A percentile compares a stretch with the other conserved stretches of the same genome.
Evolutionary conservation across 2,888 invertebrate species (phyloP).

Genomic region (Eubasilissa splendida): DNA sequence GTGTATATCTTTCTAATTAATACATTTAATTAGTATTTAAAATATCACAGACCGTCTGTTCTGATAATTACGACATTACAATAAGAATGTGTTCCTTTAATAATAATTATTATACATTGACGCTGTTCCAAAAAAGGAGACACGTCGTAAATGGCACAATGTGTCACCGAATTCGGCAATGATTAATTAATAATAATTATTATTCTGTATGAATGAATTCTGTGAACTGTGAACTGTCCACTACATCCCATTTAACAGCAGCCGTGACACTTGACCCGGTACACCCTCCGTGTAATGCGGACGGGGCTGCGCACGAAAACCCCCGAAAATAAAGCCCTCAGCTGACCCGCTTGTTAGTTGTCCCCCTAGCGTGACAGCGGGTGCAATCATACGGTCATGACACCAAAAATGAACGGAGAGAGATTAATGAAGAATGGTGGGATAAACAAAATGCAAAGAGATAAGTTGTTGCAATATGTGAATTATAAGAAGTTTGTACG

Average conservation of each 20-base stretch:
- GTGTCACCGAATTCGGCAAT: not conserved
- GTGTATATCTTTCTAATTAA: too few relatives aligned
- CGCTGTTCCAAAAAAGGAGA: not conserved
- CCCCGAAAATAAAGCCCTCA: conserved; percentile 9
- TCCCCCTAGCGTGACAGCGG: conserved; percentile 10
- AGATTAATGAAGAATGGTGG: not conserved
- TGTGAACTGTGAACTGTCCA: not conserved
- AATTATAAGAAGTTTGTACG: too few relatives aligned
- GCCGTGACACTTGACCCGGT: conserved; percentile 28
- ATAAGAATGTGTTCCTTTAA: too few relatives aligned
- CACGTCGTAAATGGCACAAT: too few relatives aligned
- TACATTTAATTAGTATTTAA: too few relatives aligned
- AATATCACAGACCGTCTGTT: too few relatives aligned
- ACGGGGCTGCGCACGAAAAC: not conserved
- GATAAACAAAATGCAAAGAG: not conserved
- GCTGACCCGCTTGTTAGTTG: conserved; percentile 1
- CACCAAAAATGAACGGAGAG: conserved; percentile 28
- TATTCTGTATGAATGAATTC: not conserved
- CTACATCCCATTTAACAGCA: not conserved
- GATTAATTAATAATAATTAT: not conserved
- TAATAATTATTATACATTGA: not conserved
- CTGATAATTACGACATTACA: too few relatives aligned
- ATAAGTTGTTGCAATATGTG: not conserved
- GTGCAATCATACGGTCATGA: conserved; percentile 5
- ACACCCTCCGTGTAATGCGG: conserved; percentile 12